These are phyloP conservation scores for Cephalotes varians DNA, from an alignment of 2,888 invertebrate species.

Conservation along the genomic window DNA sequence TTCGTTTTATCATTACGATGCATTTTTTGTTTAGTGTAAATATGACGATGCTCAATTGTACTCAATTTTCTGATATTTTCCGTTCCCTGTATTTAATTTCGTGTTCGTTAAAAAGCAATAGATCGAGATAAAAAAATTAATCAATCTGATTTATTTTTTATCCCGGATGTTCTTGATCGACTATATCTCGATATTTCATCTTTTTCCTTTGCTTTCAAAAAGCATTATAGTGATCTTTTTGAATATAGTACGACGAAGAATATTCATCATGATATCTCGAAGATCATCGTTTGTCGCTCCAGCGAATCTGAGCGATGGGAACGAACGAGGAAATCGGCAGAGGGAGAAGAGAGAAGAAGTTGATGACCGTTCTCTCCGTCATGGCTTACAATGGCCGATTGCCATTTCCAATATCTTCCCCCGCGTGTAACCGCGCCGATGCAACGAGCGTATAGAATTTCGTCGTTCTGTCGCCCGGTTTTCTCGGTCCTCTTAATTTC, in stretches of 20 bases:
- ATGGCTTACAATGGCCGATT: conserved; percentile 64
- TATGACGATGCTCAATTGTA: background rate
- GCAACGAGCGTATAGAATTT: conserved; percentile 69
- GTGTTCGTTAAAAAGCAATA: background rate
- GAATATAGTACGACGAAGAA: background rate
- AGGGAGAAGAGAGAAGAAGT: conserved; percentile 4
- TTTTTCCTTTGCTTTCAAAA: background rate
- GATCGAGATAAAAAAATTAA: no score
- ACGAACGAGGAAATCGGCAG: conserved; percentile 45
- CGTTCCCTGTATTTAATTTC: background rate
- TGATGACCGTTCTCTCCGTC: conserved; percentile 51
- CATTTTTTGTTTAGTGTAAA: background rate
- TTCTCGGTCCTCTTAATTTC: conserved; percentile 44
- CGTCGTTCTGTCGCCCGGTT: conserved; percentile 49
- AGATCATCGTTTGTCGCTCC: conserved; percentile 14
- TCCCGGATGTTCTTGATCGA: background rate
- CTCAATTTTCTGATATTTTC: background rate
- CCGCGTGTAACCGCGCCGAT: conserved; percentile 51
- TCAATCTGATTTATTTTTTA: background rate
- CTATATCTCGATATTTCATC: background rate
- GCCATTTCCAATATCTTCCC: conserved; percentile 75
- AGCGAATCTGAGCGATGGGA: conserved; percentile 11
- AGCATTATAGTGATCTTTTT: background rate
- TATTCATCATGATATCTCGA: conserved; percentile 5
- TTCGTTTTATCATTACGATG: background rate